Base-by-base conservation (phyloP, 2,888 invertebrate species). In the Stegana nigrithorax region DNA sequence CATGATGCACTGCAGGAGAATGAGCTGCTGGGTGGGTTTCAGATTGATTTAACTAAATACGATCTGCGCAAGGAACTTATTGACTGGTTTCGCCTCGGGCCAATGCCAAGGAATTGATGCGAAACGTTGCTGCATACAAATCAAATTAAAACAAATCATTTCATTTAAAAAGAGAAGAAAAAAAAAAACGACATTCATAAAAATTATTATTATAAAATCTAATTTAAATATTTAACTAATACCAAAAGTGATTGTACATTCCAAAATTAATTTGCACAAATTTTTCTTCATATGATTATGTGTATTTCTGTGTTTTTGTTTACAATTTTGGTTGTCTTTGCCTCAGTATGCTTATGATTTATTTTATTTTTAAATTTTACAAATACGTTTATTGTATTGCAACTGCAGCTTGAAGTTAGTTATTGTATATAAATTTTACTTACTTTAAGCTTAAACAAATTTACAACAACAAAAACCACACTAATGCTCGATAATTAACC, bases 1-100 rank as follows among this genome's bases (percentile, higher is more conserved):
- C 94, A 96, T 85, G 97, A 97, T 84, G 91, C 94, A 0, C 86
- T 97, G 44, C 96, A 96, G 83, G 97, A 97, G 85, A 97, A 97
- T 86, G 94, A 95, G 86, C 94, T 97, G 83, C 88, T 97, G 8
- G 98, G 98, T 25, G 96, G 96, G n/a, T 92, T 95, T 62, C 91
- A 93, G 71, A 89, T 97, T 72, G 91, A 91, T 1, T 87, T 98
- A 12, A 87, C 88, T 64, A 88, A 91, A 36, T 85, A 94, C 67
- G 91, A 94, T 77, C 87, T 96, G 66, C 89, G 90, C 2, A 89
- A 90, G 70, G 96, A 97, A 85, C 91, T 91, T 1, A 90, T 92
- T 1, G 92, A 93, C 69, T 98, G 97, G 96, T 95, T 95, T 85
- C 91, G 93, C 1, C 86, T 96, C 62, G 88, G 88, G 1, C 77